Percentiles rank a stretch among this genome's conserved stretches.
Conservation (phyloP, 2,113 vertebrate genomes). For the Struthio camelus region DNA sequence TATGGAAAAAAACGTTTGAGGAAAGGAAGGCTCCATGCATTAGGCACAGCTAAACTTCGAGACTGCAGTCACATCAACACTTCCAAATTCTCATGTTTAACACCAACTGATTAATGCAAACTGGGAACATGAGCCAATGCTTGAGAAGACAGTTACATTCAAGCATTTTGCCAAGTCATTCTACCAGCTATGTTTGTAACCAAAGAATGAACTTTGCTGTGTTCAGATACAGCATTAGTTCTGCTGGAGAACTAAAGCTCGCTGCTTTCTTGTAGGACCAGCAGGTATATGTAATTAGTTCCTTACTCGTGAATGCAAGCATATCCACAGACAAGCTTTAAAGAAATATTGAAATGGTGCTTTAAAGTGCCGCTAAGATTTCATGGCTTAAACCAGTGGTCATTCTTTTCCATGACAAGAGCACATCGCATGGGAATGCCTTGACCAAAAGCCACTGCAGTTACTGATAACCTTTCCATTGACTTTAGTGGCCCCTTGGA, state of each 20-base stretch:
- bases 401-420: background rate
- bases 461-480: background rate
- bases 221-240: background rate
- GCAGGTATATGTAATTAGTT: background rate
- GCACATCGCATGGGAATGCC: background rate
- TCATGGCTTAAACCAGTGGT: background rate
- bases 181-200: background rate
- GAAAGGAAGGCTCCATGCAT: background rate
- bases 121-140: background rate
- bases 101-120: background rate
- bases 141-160: background rate
- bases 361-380: background rate
- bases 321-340: background rate
- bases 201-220: background rate
- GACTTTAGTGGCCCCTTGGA: background rate
- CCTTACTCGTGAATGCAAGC: background rate
- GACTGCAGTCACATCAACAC: background rate
- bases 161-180: background rate
- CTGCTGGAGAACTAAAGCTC: background rate
- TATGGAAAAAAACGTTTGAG: background rate
- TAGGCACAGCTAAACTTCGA: background rate
- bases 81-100: background rate
- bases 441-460: background rate
- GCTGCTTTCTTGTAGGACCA: background rate
- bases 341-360: background rate